Percentiles rank a stretch among this genome's conserved stretches.
These are phyloP conservation scores for Holotrichia oblita DNA, from an alignment of 1,140 invertebrate species.

Conservation along the genomic window DNA sequence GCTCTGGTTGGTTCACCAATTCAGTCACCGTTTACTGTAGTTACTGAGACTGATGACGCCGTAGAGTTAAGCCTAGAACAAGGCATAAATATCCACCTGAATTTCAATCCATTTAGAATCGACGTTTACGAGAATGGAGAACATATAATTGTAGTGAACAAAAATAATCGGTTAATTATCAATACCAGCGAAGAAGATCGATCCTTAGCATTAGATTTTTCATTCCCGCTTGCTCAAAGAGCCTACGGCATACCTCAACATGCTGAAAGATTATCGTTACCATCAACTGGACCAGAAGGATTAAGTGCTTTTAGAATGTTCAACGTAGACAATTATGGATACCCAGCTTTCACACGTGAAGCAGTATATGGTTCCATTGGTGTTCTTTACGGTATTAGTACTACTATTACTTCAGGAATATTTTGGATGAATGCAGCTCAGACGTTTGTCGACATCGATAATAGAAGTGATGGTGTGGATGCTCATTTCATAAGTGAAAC, in stretches of 20 bases:
- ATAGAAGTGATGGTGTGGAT: constrained; percentile 73
- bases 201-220: constrained; percentile 92
- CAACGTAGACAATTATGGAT: constrained; percentile 98
- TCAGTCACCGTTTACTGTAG: neutral
- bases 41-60: neutral
- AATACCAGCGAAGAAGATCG: constrained; percentile 14
- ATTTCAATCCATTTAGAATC: constrained; percentile 8
- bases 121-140: neutral
- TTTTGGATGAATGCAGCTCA: constrained; percentile 98
- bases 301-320: constrained; percentile 94
- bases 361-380: constrained; percentile 93
- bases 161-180: constrained; percentile 87
- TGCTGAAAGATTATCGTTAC: constrained; percentile 87
- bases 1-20: constrained; percentile 44
- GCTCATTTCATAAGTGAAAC: constrained; percentile 89
- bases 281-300: constrained; percentile 75
- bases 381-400: constrained; percentile 88
- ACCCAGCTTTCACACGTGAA: constrained; percentile 91
- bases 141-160: constrained; percentile 68
- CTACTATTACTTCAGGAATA: constrained; percentile 82
- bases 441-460: constrained; percentile 94
- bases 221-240: constrained; percentile 88
- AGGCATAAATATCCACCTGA: neutral
- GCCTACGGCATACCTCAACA: constrained; percentile 97
- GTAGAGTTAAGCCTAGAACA: neutral